Evolutionary conservation across 2,888 invertebrate species (phyloP).

Genomic region (Orthosia gracilis): DNA sequence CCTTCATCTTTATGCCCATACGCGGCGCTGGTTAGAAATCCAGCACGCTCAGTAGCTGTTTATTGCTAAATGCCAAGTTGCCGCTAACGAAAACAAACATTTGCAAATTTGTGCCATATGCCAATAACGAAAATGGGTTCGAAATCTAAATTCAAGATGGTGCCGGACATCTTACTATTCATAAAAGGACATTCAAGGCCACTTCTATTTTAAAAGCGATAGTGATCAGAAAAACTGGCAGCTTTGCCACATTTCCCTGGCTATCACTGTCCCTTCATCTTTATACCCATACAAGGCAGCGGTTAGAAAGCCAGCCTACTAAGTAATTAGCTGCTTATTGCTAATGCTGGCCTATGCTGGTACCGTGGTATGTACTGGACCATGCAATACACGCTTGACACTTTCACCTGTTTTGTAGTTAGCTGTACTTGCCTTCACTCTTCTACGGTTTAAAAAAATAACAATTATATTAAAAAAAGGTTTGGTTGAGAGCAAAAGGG

Average conservation of each 20-base stretch:
- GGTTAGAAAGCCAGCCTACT: conserved; percentile 53
- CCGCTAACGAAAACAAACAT: too few relatives aligned
- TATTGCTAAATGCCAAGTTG: too few relatives aligned
- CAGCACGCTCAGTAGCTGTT: conserved; percentile 39
- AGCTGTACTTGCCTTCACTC: neutral
- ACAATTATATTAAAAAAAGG: too few relatives aligned
- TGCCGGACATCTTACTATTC: too few relatives aligned
- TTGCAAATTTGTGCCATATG: too few relatives aligned
- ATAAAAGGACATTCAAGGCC: neutral
- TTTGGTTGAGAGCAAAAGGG: too few relatives aligned
- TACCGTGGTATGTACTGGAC: neutral
- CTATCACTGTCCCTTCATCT: conserved; percentile 56
- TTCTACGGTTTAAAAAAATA: neutral
- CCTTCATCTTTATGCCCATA: conserved; percentile 55
- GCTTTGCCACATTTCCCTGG: conserved; percentile 12
- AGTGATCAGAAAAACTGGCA: too few relatives aligned
- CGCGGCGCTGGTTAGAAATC: conserved; percentile 46
- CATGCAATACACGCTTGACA: conserved; percentile 25
- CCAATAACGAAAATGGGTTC: too few relatives aligned
- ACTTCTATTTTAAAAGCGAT: too few relatives aligned
- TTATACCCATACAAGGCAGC: conserved; percentile 34
- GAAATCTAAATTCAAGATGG: too few relatives aligned
- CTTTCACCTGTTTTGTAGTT: conserved; percentile 39
- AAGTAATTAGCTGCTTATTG: conserved; percentile 39
- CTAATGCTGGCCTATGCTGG: conserved; percentile 20